Evolutionary conservation across 37 sponge, comb jelly and placozoan species (phyloP), one percentile per base, ranked within the genome.

Genomic region (Crambe crambe): DNA sequence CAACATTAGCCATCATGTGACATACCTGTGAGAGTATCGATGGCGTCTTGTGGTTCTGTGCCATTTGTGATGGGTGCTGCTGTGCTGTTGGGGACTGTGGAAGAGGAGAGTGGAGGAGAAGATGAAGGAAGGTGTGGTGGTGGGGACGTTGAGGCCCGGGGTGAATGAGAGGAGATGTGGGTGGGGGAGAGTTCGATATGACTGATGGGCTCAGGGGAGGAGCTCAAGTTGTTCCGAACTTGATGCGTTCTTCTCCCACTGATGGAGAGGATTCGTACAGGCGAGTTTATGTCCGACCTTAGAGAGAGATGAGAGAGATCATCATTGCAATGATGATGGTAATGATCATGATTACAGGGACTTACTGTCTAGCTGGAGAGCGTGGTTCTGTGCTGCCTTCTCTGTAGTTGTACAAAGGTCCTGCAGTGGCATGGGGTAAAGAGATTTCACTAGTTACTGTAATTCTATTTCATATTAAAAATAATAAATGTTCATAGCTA

Each of bases 251-350:
- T 27, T 42, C 51, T 44, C 20, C 57, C 74, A 54, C 56, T 73
- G 57, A 73, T 54, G 32, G 74, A 73, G 57, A 73, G 56, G 10
- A 73, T 22, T 15, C 51, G 74, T 9, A 73, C 56, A 23, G 74
- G 57, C 39, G 68, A 67, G 18, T 3, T 1, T 35, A 67, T 18
- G 68, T 67, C 59, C 8, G 59, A 23, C 59, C 59, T 67, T n/a
- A n/a, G n/a, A n/a, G n/a, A n/a, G n/a, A n/a, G n/a, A n/a, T n/a
- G n/a, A n/a, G n/a, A n/a, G n/a, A n/a, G n/a, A n/a, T n/a, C n/a
- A n/a, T n/a, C n/a, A n/a, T n/a, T n/a, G n/a, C n/a, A n/a, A n/a
- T n/a, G n/a, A n/a, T n/a, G n/a, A n/a, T n/a, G n/a, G n/a, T n/a
- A n/a, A n/a, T n/a, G n/a, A n/a, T n/a, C n/a, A n/a, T n/a, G n/a